These are phyloP conservation scores for Phalera bucephala DNA, from an alignment of 2,888 invertebrate genomes.

Conservation along the genomic window DNA sequence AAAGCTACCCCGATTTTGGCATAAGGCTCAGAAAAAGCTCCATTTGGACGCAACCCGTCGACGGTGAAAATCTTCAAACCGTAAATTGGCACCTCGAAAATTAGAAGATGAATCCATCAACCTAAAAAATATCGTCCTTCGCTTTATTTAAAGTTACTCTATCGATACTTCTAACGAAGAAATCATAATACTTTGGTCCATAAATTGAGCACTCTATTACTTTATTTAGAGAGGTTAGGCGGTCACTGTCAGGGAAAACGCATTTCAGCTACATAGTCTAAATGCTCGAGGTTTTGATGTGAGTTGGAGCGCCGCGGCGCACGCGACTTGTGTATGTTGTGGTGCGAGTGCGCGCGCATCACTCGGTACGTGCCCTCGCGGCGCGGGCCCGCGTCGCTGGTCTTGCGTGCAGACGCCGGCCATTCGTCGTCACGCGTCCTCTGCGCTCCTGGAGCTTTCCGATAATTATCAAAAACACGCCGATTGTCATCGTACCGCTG, in stretches of 20 bases:
- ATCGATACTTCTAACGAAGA: slow-evolving; percentile 36
- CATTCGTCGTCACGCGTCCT: slow-evolving; percentile 61
- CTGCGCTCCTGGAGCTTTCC: slow-evolving; percentile 48
- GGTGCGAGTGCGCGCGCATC: slow-evolving; percentile 84
- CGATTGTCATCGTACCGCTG: slow-evolving; percentile 70
- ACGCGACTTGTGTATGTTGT: slow-evolving; percentile 82
- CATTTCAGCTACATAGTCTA: slow-evolving; percentile 85
- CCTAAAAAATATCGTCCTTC: slow-evolving; percentile 21
- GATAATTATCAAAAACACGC: slow-evolving; percentile 63
- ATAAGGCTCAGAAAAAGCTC: slow-evolving; percentile 28
- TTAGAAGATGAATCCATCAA: slow-evolving; percentile 18
- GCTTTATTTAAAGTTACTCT: slow-evolving; percentile 31
- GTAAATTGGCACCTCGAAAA: slow-evolving; percentile 14
- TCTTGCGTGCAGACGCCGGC: slow-evolving; percentile 56
- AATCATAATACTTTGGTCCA: slow-evolving; percentile 75
- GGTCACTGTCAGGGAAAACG: slow-evolving; percentile 83
- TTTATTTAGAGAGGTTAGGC: slow-evolving; percentile 44
- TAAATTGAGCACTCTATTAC: slow-evolving; percentile 73
- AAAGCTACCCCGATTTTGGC: slow-evolving; percentile 27
- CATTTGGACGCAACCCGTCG: slow-evolving; percentile 12
- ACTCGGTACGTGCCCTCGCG: slow-evolving; percentile 75
- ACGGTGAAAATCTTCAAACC: slow-evolving; percentile 11
- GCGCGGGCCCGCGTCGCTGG: slow-evolving; percentile 67
- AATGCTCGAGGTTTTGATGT: slow-evolving; percentile 85
- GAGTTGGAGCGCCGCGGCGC: slow-evolving; percentile 83